Base-by-base conservation (phyloP, 2,113 vertebrate genomes). In the Neodontobutis hainanensis region DNA sequence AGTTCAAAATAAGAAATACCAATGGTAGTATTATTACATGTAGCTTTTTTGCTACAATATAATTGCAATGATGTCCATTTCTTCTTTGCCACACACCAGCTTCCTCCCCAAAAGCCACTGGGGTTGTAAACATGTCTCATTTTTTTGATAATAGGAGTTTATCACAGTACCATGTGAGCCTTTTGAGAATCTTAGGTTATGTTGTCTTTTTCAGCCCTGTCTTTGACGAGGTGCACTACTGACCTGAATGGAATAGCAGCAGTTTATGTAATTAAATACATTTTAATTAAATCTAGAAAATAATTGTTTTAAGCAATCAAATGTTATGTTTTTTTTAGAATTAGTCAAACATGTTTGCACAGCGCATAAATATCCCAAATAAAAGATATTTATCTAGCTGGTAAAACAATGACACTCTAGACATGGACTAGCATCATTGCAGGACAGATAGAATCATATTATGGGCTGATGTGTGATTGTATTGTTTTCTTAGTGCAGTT, bases 401-500 rank as follows among this genome's bases (percentile, higher is more conserved):
- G 34, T 15, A 36, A 36, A 55, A 55, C n/a, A n/a, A 11, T n/a
- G 34, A 15, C 52, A 38, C 1, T 53, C 2, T 6, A 27, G 19
- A 27, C 19, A 27, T 27, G 48, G 72, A 70, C 67, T 49, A 59
- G 70, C 78, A 85, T 69, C 73, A 83, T 77, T 73, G 70, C 45
- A 74, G 65, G 70, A 62, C 74, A 55, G 81, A 88, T 89, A 68
- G 85, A 88, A 90, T 87, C 62, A 49, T 87, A 87, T 88, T 79
- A 87, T 64, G 35, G 73, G 70, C 75, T 80, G 85, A 88, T 68
- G 64, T 80, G 80, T 78, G 80, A 90, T 80, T 83, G 78, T 88
- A 71, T 82, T 71, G 76, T 84, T 90, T 85, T 87, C 71, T 91
- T 81, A 73, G 66, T 73, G 81, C 77, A 71, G 81, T 78, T 80